Base-by-base conservation (phyloP, 2,888 invertebrate genomes). In the Agrotis ipsilon region DNA sequence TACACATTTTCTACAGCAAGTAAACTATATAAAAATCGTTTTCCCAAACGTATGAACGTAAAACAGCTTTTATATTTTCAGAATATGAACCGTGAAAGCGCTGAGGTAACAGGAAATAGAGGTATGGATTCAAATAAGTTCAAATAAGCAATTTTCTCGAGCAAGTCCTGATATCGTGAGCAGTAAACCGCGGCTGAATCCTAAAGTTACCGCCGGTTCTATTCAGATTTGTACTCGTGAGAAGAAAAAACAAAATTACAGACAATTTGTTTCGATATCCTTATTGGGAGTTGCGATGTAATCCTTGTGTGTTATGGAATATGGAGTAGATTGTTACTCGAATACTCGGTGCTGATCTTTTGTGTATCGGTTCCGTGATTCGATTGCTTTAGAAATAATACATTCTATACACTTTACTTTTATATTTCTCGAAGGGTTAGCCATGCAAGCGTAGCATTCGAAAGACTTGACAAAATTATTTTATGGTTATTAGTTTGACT, bases 231-330 rank as follows among this genome's bases (percentile, higher is more conserved):
- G 90, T 89, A 88, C 87, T 90, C 93, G 94, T 94, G 94, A 94
- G 94, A 94, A 93, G 89, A 95, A 95, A 95, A 94, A 94, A 92
- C 90, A 86, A 92, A 93, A 96, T 96, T 95, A 92, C 92, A 90
- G 92, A 92, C 93, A 94, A 95, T 96, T 95, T 94, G 93, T 92
- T 92, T 90, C 90, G 90, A 93, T 93, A 94, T 93, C 94, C 95
- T 94, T 94, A 94, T 92, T 92, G 91, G 90, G 91, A 91, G 89
- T 92, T 91, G 90, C 90, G 90, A 91, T 89, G 93, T 90, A 92
- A 93, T 92, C 92, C 92, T 92, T 92, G 92, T 90, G 91, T 92
- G 88, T 88, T 78, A 75, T 86, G 75, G 76, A 59, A 52, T 76
- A 61, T 87, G 72, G 80, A 57, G 55, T 68, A 57, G 66, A 49